Base-by-base conservation (phyloP, 1,140 invertebrate species). In the Laupala kohalensis region DNA sequence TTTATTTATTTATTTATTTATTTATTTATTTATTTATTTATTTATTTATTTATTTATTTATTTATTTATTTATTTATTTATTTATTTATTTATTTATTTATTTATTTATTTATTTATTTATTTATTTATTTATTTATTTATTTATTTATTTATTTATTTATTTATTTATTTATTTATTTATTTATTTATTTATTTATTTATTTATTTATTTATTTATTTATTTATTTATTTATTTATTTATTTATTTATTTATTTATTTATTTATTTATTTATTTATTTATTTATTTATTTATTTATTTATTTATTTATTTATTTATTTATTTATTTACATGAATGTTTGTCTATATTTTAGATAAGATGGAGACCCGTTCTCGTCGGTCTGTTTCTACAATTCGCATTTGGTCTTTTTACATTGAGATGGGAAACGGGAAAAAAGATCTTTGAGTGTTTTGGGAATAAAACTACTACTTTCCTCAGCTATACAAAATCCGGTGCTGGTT, bases 361-460 rank as follows among this genome's bases (percentile, higher is more conserved):
- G 94, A 83, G 86, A 24, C 88, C 88, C 2, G 90, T 97, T 0
- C 76, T 90, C 19, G 90, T 87, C 78, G 96, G 95, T 0, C 78
- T 97, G 4, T 82, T 88, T 0, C 79, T 97, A 9, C 96, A 99
- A 83, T 94, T 97, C 76, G 66, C 88, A 1, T 88, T 98, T 72
- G 96, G 93, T 0, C 75, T 98, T 0, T 74, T 97, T 3, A 93
- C 94, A 70, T 89, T 99, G 67, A 85, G 92, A 74, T 97, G 93
- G 90, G 77, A 86, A 0, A 81, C 88, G 53, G 96, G 96, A 0
- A 84, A 90, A 67, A 77, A 82, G 0, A 86, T 93, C 23, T 90
- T 98, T 71, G 79, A 90, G 73, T 97, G 93, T 77, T 78, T 96
- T 62, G 92, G 93, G 2, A 82, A 91, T 73, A 91, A 92, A 82